Base-by-base conservation (phyloP, 2,888 invertebrate species). In the Chelonus formosanus region DNA sequence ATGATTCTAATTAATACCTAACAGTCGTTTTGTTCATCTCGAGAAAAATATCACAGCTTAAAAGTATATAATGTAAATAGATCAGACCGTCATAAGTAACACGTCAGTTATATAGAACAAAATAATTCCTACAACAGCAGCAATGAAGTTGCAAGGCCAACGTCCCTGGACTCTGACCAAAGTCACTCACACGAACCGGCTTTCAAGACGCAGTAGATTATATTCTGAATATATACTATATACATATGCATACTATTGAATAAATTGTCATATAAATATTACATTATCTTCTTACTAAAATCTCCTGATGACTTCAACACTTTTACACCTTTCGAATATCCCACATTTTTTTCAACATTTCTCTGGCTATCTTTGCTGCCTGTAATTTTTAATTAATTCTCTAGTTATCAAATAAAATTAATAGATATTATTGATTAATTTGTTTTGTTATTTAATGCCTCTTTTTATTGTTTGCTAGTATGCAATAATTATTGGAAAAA, bases 151-250 rank as follows among this genome's bases (percentile, higher is more conserved):
- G 53, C 48, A 47, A 36, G 62, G 45, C 40, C 55, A 55, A 8
- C 35, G 63, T 45, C 63, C 55, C 48, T 48, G 63, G 63, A 56
- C 55, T 63, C 44, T 47, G 47, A 63, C 63, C 48, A 63, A 45
- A 63, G 48, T 59, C 59, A 48, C 40, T 50, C 5, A 40, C 43
- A 7, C 58, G 10, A 58, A 58, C 58, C 58, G 58, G 58, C 58
- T 58, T 34, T 45, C 32, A 58, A 58, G 58, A 58, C 8, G 47
- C 58, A 55, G 8, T 55, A n/a, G 43, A 36, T 43, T 20, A 10
- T 55, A 55, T 36, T n/a, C 55, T 34, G 7, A 8, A 44, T 57
- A 44, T 44, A 57, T 20, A 20, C 20, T n/a, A 57, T 36, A 57
- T 57, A 20, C 10, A 36, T 36, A 55, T 10, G 5, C 43, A 34